A percentile compares a stretch with the other conserved stretches of the same genome.
phyloP scores from a whole-genome alignment of 2,888 invertebrate genomes.

The Alviniconcha strummeri region DNA sequence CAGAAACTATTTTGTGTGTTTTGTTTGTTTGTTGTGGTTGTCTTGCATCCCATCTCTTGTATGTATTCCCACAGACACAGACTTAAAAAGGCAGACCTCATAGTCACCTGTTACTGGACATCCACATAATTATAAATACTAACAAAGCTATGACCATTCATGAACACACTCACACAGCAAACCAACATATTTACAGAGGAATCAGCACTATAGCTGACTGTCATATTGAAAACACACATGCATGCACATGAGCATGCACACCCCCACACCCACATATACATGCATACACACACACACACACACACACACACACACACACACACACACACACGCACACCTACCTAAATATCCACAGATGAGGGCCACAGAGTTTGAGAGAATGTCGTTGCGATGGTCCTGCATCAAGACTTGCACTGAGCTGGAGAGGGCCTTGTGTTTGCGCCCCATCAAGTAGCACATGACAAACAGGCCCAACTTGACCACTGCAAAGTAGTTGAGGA shows the following conservation, averaged over 20 bases:
- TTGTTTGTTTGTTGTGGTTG: too few species aligned
- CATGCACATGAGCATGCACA: slow-evolving; percentile 7
- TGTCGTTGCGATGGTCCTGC: slow-evolving; percentile 76
- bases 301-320: slow-evolving; percentile 21
- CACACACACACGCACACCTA: slow-evolving; percentile 34
- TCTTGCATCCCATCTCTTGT: too few species aligned
- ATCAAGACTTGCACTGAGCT: slow-evolving; percentile 72
- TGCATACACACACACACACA: not conserved
- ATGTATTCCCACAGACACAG: too few species aligned
- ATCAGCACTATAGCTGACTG: too few species aligned
- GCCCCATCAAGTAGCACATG: slow-evolving; percentile 55
- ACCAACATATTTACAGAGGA: too few species aligned
- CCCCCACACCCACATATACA: not conserved
- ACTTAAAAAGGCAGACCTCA: too few species aligned
- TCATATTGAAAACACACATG: not conserved
- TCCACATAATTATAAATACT: too few species aligned
- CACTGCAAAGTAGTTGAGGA: slow-evolving; percentile 60
- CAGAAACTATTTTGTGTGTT: too few species aligned
- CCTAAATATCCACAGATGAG: slow-evolving; percentile 74
- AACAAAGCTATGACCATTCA: too few species aligned
- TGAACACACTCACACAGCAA: too few species aligned
- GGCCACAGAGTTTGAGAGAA: slow-evolving; percentile 74
- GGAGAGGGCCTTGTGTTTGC: slow-evolving; percentile 61
- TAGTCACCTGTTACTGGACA: too few species aligned
- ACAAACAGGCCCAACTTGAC: slow-evolving; percentile 67